Evolutionary conservation across 2,113 vertebrate genomes (phyloP), one percentile per base, ranked within the genome.

Genomic region (Halichoerus grypus): DNA sequence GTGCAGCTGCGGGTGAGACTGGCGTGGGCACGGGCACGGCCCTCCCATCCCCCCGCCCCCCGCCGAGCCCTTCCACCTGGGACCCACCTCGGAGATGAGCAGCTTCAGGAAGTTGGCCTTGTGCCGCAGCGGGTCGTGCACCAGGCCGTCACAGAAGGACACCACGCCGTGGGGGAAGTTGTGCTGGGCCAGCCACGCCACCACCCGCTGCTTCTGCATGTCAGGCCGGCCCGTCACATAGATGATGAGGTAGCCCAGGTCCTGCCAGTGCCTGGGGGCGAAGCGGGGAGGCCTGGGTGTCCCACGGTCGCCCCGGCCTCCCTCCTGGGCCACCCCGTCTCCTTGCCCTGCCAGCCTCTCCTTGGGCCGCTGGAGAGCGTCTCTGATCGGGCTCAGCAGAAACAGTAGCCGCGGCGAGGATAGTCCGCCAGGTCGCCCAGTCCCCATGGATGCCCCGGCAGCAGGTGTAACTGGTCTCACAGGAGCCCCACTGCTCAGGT

Each of bases 181-280:
- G 98, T 99, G 99, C 98, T 99, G 99, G 46, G 99, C 99, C 80
- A 99, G 99, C 99, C 99, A 99, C 0, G 99, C 99, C 83, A 99
- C 99, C 98, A 99, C 99, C 18, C 99, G 99, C 98, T 99, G 99
- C 99, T 99, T 99, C 99, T 99, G 99, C 99, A 99, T 99, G 99
- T 99, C 99, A 0, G 99, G 99, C 53, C 99, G 99, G 67, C 99
- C 99, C 0, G 99, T 99, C 96, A 99, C 99, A 0, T 99, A 99
- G 94, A 99, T 99, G 39, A 99, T 99, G 99, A 99, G 97, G 98
- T 99, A 99, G 98, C 99, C 99, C 72, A 99, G 98, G 98, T 99
- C 99, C 98, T 99, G 99, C 99, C 99, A 99, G 99, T 99, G 99
- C 97, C 99, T 99, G 84, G 7, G 24, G 69, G 76, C 6, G 81